Percentiles rank a stretch among this genome's conserved stretches.
Evolutionary conservation across 2,797 vertebrate genomes (phyloP).

Genomic region (Tachyglossus aculeatus): DNA sequence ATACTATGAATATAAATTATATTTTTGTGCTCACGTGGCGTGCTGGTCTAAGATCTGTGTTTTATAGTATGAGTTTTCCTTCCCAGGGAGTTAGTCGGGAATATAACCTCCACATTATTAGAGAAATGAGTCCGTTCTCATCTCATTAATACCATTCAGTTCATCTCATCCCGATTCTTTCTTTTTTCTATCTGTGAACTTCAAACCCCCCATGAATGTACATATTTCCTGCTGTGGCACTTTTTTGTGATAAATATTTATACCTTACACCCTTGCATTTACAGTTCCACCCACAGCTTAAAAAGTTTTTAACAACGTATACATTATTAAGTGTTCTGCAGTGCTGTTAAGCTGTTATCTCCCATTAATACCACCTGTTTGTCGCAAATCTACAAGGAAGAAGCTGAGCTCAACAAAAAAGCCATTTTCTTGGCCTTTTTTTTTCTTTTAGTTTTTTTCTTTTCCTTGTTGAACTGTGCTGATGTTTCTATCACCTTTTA

Average conservation of each 20-base stretch:
- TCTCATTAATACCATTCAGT: no score
- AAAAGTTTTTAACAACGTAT: slow-evolving; percentile 18
- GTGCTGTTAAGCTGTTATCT: background rate
- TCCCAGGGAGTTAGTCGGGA: no score
- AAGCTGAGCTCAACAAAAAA: background rate
- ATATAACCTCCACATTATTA: no score
- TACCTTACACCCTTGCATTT: slow-evolving; percentile 7
- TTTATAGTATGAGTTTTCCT: no score
- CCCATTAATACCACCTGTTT: background rate
- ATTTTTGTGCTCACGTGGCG: no score
- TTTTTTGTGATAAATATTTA: no score
- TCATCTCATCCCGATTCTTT: no score
- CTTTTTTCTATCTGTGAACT: background rate
- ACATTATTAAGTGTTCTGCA: slow-evolving; percentile 7
- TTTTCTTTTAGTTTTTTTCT: no score
- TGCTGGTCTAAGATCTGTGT: no score
- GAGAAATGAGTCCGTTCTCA: no score
- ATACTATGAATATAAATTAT: no score
- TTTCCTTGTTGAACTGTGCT: slow-evolving; percentile 5
- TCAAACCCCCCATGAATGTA: background rate
- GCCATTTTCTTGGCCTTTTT: no score
- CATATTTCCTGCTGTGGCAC: background rate
- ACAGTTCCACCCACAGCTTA: background rate
- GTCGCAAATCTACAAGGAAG: background rate
- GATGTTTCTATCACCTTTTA: background rate